Evolutionary conservation across 2,888 invertebrate species (phyloP).

Genomic region (Mantis religiosa): DNA sequence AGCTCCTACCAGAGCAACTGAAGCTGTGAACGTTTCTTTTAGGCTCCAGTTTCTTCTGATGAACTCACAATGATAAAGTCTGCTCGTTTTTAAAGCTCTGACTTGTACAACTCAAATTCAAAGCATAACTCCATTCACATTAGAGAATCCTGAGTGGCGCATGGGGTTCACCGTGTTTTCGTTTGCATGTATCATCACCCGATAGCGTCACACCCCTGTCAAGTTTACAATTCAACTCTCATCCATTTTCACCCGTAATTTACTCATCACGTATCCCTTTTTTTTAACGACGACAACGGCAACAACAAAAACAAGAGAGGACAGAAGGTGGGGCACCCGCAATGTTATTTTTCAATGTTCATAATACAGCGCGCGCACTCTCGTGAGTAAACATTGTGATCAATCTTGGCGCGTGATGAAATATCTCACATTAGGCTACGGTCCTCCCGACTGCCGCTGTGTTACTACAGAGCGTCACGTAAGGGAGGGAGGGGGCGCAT

Average conservation of each 20-base stretch:
- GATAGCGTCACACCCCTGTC: neutral
- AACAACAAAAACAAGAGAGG: neutral
- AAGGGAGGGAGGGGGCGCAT: neutral
- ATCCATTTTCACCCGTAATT: neutral
- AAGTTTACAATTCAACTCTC: neutral
- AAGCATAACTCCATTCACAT: neutral
- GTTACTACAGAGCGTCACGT: neutral
- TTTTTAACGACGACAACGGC: neutral
- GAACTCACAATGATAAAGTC: neutral
- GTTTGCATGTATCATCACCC: neutral
- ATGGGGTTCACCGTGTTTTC: neutral
- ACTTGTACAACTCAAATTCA: neutral
- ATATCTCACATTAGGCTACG: neutral
- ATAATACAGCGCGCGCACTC: neutral
- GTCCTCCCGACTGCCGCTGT: neutral
- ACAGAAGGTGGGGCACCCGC: neutral
- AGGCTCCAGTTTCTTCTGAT: too few species aligned
- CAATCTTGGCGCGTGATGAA: conserved; percentile 1
- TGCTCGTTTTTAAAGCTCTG: neutral
- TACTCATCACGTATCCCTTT: neutral
- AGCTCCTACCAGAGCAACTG: too few species aligned
- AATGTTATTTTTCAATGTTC: neutral
- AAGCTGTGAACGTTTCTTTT: too few species aligned
- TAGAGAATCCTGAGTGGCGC: neutral
- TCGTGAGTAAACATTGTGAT: conserved; percentile 6